Conservation (phyloP, 2,797 vertebrate species). For the Tympanoctomys barrerae region DNA sequence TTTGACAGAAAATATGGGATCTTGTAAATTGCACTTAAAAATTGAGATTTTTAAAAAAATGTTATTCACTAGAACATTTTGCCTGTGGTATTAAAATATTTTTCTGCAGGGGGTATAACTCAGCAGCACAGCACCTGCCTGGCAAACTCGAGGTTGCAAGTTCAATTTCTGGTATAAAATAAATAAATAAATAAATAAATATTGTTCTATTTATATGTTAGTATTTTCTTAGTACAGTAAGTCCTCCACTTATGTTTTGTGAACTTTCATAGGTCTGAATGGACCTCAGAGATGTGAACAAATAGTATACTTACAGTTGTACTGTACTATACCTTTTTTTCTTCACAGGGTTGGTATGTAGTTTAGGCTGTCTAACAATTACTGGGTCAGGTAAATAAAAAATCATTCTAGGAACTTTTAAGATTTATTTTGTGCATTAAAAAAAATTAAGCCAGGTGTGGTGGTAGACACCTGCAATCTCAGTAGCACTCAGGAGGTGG, state of each 20-base stretch:
- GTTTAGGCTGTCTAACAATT: neutral
- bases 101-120: no score
- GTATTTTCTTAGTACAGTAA: neutral
- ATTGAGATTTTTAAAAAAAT: neutral
- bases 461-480: neutral
- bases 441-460: neutral
- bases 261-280: no score
- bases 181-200: neutral
- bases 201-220: neutral
- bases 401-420: conserved; percentile 15
- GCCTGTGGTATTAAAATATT: neutral
- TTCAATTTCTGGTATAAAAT: no score
- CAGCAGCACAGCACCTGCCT: no score
- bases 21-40: neutral
- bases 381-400: neutral
- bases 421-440: neutral
- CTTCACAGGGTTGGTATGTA: neutral
- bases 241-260: no score
- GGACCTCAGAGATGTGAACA: neutral
- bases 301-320: neutral
- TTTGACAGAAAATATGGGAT: neutral
- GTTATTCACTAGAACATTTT: neutral
- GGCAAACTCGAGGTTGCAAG: no score
- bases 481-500: neutral
- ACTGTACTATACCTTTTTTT: no score